Evolutionary conservation across 2,797 vertebrate species (phyloP), one percentile per base, ranked within the genome.

Genomic region (Pipistrellus pygmaeus): DNA sequence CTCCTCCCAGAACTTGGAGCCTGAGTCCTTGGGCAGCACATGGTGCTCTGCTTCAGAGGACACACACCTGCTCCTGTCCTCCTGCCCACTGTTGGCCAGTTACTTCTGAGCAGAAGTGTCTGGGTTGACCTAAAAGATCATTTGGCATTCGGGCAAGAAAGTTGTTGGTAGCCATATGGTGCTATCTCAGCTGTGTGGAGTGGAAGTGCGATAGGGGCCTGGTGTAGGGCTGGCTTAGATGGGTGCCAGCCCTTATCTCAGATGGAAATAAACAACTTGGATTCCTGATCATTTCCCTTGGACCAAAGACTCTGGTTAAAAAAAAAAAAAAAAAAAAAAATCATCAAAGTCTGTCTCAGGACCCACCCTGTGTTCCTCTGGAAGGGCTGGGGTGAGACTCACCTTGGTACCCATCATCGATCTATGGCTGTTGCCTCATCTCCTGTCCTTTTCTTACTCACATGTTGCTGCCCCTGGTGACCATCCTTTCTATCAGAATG

Each of bases 91-190:
- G n/a, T 23, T 38, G 20, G 18, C 10, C 27, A 83, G 48, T 38
- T 38, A 80, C 48, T 75, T 80, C 80, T 80, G 72, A 57, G 77
- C 3, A 51, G 14, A 84, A n/a, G 48, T 41, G 10, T 73, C 82
- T 51, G 78, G 57, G 41, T 32, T 35, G 64, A 55, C 3, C 17
- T 44, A 25, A 10, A 76, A 30, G 20, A 2, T 57, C 48, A 32
- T 44, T 20, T 85, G 57, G 44, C 27, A 7, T 48, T 85, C 32
- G 20, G 41, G 69, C 21, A 18, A 1, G 73, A 80, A 86, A 32
- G 55, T 9, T 77, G 32, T 38, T 41, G 60, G 78, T 86, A 38
- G 69, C 32, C 14, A 17, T 6, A 12, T 3, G 30, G 82, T 71
- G 35, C 27, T 53, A 0, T 53, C 75, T 41, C 27, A 64, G 17